These are phyloP conservation scores for Heliangelus exortis DNA, from an alignment of 2,797 vertebrate species.

Conservation along the genomic window DNA sequence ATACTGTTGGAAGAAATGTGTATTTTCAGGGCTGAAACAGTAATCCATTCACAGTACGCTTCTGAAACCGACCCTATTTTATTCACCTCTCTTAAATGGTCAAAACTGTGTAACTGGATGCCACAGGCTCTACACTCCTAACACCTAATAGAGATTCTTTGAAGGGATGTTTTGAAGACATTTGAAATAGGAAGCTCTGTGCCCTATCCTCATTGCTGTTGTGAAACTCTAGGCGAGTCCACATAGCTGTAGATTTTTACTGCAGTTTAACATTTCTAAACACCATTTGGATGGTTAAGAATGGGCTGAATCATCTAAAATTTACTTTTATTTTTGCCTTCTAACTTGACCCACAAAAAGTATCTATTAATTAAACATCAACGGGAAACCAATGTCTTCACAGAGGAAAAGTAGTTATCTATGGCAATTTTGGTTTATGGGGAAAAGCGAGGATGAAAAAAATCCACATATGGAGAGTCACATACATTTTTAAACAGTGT, in stretches of 20 bases:
- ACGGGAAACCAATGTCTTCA: slow-evolving; percentile 45
- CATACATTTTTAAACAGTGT: not conserved
- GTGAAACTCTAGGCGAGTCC: slow-evolving; percentile 38
- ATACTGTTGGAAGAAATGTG: slow-evolving; percentile 25
- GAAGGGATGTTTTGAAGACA: slow-evolving; percentile 62
- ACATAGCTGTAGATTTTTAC: slow-evolving; percentile 47
- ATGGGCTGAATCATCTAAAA: slow-evolving; percentile 40
- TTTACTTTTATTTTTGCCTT: not conserved
- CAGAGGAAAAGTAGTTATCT: not conserved
- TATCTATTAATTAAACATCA: slow-evolving; percentile 21
- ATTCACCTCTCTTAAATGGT: slow-evolving; percentile 40
- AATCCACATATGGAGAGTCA: not conserved
- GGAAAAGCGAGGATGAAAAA: not conserved
- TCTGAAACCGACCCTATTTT: slow-evolving; percentile 30
- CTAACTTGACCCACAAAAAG: not conserved
- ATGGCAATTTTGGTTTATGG: slow-evolving; percentile 36
- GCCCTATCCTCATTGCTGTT: slow-evolving; percentile 41
- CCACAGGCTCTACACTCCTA: slow-evolving; percentile 37
- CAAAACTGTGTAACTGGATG: slow-evolving; percentile 60
- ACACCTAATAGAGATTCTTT: slow-evolving; percentile 64
- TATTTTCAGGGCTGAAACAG: slow-evolving; percentile 53
- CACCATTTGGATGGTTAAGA: slow-evolving; percentile 2
- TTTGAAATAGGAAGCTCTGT: slow-evolving; percentile 57
- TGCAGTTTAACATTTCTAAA: slow-evolving; percentile 41
- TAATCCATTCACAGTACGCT: slow-evolving; percentile 36